Evolutionary conservation across 2,113 vertebrate genomes (phyloP).

Genomic region (Ginglymostoma cirratum): DNA sequence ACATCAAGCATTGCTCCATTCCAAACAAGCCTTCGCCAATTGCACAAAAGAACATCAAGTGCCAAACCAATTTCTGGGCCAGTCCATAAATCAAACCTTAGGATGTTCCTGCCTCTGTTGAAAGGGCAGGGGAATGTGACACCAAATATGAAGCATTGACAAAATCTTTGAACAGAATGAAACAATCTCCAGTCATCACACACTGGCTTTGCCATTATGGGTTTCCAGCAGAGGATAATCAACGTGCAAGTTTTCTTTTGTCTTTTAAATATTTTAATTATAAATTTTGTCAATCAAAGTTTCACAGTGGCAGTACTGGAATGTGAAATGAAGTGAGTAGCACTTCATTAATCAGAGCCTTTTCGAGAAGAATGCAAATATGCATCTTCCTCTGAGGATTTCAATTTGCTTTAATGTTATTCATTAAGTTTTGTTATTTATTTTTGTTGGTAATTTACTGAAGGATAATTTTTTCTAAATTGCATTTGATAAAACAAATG

Average conservation of each 20-base stretch:
- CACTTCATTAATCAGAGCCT: slow-evolving; percentile 23
- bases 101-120: not conserved
- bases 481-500: not conserved
- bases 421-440: slow-evolving; percentile 33
- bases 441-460: slow-evolving; percentile 17
- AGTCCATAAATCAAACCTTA: not conserved
- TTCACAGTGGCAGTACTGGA: not conserved
- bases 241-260: slow-evolving; percentile 1
- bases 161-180: not conserved
- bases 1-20: not conserved
- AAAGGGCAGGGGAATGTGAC: not conserved
- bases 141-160: not conserved
- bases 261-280: slow-evolving; percentile 13
- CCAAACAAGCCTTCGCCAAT: not conserved
- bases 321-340: not conserved
- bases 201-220: not conserved
- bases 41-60: not conserved
- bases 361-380: slow-evolving; percentile 28
- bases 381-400: not conserved
- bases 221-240: not conserved
- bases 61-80: not conserved
- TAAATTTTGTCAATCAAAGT: slow-evolving; percentile 25
- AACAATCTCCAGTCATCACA: not conserved
- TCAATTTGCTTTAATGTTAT: slow-evolving; percentile 31
- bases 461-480: not conserved